phyloP scores from a whole-genome alignment of 2,113 vertebrate species.

The Peromyscus leucopus region DNA sequence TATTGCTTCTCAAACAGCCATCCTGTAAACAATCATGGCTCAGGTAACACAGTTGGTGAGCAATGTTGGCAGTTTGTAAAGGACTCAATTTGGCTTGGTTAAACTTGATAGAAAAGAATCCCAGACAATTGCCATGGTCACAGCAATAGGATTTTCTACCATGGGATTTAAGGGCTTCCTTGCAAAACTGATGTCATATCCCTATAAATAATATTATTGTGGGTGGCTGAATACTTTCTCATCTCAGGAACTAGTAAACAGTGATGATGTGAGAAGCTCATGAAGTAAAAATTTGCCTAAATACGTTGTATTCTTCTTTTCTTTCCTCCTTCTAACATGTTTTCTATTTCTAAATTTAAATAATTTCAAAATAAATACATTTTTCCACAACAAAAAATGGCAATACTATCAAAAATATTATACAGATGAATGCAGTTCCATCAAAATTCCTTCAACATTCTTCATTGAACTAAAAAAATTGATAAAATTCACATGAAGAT shows the following conservation, averaged over 20 bases:
- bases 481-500: background rate
- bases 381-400: background rate
- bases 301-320: background rate
- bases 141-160: conserved; percentile 97
- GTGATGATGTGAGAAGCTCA: background rate
- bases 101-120: conserved; percentile 95
- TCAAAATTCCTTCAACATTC: background rate
- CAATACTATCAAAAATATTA: background rate
- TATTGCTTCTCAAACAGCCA: background rate
- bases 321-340: background rate
- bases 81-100: conserved; percentile 95
- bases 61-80: conserved; percentile 97
- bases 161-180: conserved; percentile 99
- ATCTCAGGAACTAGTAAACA: background rate
- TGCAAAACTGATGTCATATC: conserved; percentile 97
- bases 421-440: too few relatives aligned
- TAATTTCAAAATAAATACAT: background rate
- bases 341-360: background rate
- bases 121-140: conserved; percentile 99
- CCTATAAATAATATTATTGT: conserved; percentile 99
- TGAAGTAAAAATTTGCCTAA: background rate
- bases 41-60: conserved; percentile 97
- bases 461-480: background rate
- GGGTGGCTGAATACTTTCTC: conserved; percentile 67
- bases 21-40: conserved; percentile 35